These are phyloP conservation scores for Spisula solida DNA, from an alignment of 2,888 invertebrate genomes.

Conservation along the genomic window DNA sequence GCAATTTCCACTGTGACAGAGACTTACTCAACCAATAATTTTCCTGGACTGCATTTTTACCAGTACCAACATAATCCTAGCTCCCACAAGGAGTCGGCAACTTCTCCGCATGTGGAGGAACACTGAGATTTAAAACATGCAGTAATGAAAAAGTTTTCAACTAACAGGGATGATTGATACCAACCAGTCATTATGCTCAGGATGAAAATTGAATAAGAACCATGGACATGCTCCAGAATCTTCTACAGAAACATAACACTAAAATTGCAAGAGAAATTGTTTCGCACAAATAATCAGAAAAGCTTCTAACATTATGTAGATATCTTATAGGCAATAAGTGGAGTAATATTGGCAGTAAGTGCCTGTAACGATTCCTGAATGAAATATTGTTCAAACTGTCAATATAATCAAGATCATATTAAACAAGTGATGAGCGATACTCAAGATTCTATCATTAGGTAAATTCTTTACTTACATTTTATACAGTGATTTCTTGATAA, in stretches of 20 bases:
- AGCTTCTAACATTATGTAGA: not conserved
- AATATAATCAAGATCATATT: constrained; percentile 27
- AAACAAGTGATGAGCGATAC: constrained; percentile 7
- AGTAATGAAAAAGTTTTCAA: too few species aligned
- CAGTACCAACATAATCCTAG: too few species aligned
- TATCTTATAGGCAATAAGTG: not conserved
- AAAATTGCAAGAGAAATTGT: not conserved
- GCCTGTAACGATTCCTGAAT: not conserved
- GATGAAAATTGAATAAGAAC: too few species aligned
- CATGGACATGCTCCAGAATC: too few species aligned
- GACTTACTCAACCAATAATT: too few species aligned
- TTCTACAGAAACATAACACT: not conserved
- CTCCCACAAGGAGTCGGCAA: too few species aligned
- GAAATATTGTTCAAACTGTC: constrained; percentile 10
- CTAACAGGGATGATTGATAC: too few species aligned
- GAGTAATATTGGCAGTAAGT: not conserved
- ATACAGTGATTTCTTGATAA: not conserved
- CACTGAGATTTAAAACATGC: too few species aligned
- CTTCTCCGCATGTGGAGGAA: too few species aligned
- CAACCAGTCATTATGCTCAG: too few species aligned
- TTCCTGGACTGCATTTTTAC: too few species aligned
- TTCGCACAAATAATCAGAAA: not conserved
- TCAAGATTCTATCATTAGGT: not conserved
- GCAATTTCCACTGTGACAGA: too few species aligned
- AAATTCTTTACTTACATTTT: not conserved